Conservation (phyloP, 2,888 invertebrate genomes). For the Hypomecis atomaria region DNA sequence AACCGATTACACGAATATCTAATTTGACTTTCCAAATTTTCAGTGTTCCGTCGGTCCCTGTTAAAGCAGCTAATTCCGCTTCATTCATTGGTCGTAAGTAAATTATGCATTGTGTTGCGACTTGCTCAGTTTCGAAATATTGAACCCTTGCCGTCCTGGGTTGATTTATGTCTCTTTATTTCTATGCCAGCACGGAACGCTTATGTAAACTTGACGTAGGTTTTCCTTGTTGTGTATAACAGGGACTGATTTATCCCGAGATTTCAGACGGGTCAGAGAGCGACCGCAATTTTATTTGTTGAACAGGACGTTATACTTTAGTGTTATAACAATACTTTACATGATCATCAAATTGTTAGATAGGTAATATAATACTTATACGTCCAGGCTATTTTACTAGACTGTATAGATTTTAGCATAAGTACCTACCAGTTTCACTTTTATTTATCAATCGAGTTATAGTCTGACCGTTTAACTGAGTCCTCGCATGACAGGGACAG, state of each 20-base stretch:
- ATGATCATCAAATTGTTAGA: background rate
- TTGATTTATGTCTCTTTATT: slow-evolving; percentile 54
- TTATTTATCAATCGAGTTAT: no score
- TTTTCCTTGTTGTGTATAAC: background rate
- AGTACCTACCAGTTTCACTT: no score
- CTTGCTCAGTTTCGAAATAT: slow-evolving; percentile 38
- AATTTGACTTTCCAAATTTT: slow-evolving; percentile 21
- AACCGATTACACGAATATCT: slow-evolving; percentile 18
- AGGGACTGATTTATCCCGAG: slow-evolving; percentile 8
- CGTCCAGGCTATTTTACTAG: no score
- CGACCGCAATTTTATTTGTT: background rate
- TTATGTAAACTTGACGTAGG: slow-evolving; percentile 33
- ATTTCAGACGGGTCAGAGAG: background rate
- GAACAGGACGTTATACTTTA: background rate
- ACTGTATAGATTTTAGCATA: no score
- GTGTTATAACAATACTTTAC: background rate
- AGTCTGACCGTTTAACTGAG: no score
- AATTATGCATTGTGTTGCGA: slow-evolving; percentile 48
- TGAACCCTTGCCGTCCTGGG: slow-evolving; percentile 42
- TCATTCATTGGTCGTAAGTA: slow-evolving; percentile 39
- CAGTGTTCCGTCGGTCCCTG: slow-evolving; percentile 18
- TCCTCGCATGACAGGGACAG: no score
- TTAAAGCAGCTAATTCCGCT: slow-evolving; percentile 30
- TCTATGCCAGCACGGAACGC: slow-evolving; percentile 5
- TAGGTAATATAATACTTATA: no score